These are phyloP conservation scores for Drosophila simulans DNA, from an alignment of 1,140 invertebrate genomes.

Conservation along the genomic window DNA sequence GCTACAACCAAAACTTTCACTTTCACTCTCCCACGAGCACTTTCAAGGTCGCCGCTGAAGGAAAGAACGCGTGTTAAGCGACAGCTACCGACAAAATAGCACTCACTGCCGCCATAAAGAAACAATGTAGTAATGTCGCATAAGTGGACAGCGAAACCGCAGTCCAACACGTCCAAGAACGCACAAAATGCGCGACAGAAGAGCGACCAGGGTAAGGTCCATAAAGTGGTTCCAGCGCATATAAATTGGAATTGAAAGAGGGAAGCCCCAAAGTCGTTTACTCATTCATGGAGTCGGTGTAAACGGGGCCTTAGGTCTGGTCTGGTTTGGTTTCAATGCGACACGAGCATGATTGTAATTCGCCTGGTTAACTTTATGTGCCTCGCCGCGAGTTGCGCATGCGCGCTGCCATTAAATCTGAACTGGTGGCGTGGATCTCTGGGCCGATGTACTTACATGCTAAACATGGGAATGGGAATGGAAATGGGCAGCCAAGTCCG, in stretches of 20 bases:
- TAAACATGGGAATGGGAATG: conserved; percentile 63
- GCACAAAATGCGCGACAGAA: conserved; percentile 47
- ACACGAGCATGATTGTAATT: conserved; percentile 57
- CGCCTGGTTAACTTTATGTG: conserved; percentile 48
- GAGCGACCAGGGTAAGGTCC: conserved; percentile 9
- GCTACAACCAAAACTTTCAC: conserved; percentile 20
- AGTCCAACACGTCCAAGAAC: conserved; percentile 43
- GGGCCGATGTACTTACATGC: conserved; percentile 41
- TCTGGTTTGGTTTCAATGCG: conserved; percentile 46
- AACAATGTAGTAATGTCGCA: conserved; percentile 50
- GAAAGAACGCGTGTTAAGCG: conserved; percentile 55
- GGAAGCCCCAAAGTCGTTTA: conserved; percentile 26
- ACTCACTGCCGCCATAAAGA: conserved; percentile 19
- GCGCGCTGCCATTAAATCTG: conserved; percentile 37
- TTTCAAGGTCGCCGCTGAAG: conserved; percentile 57
- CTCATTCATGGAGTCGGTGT: conserved; percentile 29
- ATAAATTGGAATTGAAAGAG: conserved; percentile 14
- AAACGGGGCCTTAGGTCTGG: conserved; percentile 15
- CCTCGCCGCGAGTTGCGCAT: conserved; percentile 54
- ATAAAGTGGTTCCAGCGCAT: conserved; percentile 17
- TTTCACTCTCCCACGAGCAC: conserved; percentile 48
- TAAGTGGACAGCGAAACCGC: conserved; percentile 45
- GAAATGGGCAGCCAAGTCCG: conserved; percentile 39
- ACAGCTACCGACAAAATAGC: conserved; percentile 35
- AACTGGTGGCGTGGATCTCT: conserved; percentile 11